Evolutionary conservation across 2,888 invertebrate species (phyloP).

Genomic region (Aporophyla lueneburgensis): DNA sequence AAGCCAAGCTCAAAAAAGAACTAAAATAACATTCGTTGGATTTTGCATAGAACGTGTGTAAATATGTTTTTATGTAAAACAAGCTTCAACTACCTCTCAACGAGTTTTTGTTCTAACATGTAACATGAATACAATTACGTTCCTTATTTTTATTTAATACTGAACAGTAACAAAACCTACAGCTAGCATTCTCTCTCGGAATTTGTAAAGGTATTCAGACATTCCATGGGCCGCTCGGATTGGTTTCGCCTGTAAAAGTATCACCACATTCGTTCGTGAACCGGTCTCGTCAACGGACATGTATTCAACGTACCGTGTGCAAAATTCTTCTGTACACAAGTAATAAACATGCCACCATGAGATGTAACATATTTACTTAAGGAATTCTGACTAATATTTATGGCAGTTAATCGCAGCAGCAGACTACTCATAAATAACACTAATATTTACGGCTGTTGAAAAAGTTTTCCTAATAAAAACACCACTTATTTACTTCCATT

Average conservation of each 20-base stretch:
- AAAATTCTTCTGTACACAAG: constrained; percentile 43
- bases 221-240: constrained; percentile 27
- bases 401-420: constrained; percentile 31
- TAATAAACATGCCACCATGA: constrained; percentile 48
- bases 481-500: neutral
- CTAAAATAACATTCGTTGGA: neutral
- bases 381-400: constrained; percentile 35
- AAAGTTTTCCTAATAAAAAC: constrained; percentile 11
- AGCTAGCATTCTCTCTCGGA: constrained; percentile 9
- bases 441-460: constrained; percentile 28
- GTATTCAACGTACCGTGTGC: constrained; percentile 54
- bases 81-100: constrained; percentile 1
- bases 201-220: constrained; percentile 16
- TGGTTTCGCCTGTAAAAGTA: constrained; percentile 50
- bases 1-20: constrained; percentile 1
- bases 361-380: constrained; percentile 32
- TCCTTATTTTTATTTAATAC: constrained; percentile 13
- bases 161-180: neutral
- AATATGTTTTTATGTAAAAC: constrained; percentile 29
- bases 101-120: constrained; percentile 19
- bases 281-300: constrained; percentile 22
- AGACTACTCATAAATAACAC: constrained; percentile 14
- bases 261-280: constrained; percentile 21
- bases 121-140: constrained; percentile 27
- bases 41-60: constrained; percentile 28